A percentile compares a stretch with the other conserved stretches of the same genome.
Conservation (phyloP, 2,113 vertebrate species). For the Fulica atra region DNA sequence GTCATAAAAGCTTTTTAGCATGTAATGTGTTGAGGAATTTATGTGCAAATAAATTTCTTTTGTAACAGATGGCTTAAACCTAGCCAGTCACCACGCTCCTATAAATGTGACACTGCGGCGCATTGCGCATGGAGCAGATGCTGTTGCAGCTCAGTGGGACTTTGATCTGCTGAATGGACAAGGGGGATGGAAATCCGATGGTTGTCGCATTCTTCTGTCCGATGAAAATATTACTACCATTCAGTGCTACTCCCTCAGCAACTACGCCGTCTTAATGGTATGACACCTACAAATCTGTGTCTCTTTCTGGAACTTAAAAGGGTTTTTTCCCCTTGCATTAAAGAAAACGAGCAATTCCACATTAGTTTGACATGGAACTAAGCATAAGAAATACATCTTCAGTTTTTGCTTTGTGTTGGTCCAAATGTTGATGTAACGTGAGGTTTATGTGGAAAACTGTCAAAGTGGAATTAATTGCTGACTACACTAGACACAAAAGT, state of each 20-base stretch:
- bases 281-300: neutral
- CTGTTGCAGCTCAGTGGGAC: constrained; percentile 92
- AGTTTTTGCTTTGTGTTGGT: neutral
- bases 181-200: constrained; percentile 92
- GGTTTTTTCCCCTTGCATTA: neutral
- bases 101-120: constrained; percentile 90
- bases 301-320: neutral
- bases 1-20: neutral
- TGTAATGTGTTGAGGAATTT: neutral
- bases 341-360: neutral
- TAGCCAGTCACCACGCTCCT: constrained; percentile 74
- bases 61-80: constrained; percentile 81
- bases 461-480: neutral
- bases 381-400: neutral
- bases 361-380: neutral
- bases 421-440: neutral
- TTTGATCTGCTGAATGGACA: constrained; percentile 87
- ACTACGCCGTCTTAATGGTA: constrained; percentile 95
- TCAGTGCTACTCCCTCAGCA: constrained; percentile 90
- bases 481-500: neutral
- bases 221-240: constrained; percentile 93
- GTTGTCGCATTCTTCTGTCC: constrained; percentile 86
- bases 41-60: neutral
- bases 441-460: neutral
- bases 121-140: constrained; percentile 87